phyloP scores from a whole-genome alignment of 2,113 vertebrate genomes.

The Trochalopteron elliotii region DNA sequence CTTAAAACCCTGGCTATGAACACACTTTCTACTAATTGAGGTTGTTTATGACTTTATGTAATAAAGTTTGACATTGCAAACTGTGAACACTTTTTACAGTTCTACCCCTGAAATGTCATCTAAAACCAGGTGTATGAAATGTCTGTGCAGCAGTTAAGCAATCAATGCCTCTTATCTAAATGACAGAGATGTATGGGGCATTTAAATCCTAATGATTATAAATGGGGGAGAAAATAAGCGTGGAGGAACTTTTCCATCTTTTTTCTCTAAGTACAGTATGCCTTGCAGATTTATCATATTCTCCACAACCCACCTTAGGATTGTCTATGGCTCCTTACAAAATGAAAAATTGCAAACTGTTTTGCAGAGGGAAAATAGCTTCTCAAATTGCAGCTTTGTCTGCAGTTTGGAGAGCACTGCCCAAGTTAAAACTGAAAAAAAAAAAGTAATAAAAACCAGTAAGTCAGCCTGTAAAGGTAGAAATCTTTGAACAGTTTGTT shows the following conservation, averaged over 20 bases:
- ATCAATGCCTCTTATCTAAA: constrained; percentile 68
- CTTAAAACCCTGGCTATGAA: constrained; percentile 36
- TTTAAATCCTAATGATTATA: constrained; percentile 76
- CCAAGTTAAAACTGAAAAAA: constrained; percentile 8
- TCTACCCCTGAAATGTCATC: constrained; percentile 57
- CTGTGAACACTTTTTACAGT: constrained; percentile 56
- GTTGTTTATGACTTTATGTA: constrained; percentile 63
- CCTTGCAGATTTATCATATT: constrained; percentile 62
- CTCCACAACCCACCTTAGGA: not conserved
- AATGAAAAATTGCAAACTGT: constrained; percentile 35
- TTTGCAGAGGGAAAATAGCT: constrained; percentile 50
- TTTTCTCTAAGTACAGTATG: constrained; percentile 59
- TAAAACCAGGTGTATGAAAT: constrained; percentile 72
- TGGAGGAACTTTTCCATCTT: constrained; percentile 68
- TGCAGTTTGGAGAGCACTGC: constrained; percentile 10
- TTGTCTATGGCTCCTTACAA: constrained; percentile 11
- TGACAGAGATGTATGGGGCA: constrained; percentile 72
- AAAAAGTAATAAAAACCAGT: not conserved
- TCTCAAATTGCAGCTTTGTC: constrained; percentile 58
- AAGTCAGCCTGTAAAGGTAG: constrained; percentile 11
- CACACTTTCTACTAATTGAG: constrained; percentile 56
- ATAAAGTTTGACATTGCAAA: constrained; percentile 66
- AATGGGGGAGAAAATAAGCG: constrained; percentile 70
- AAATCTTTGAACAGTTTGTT: not conserved
- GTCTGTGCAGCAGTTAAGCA: constrained; percentile 64